Conservation (phyloP, 2,888 invertebrate genomes). For the Cremastinae sp. region DNA sequence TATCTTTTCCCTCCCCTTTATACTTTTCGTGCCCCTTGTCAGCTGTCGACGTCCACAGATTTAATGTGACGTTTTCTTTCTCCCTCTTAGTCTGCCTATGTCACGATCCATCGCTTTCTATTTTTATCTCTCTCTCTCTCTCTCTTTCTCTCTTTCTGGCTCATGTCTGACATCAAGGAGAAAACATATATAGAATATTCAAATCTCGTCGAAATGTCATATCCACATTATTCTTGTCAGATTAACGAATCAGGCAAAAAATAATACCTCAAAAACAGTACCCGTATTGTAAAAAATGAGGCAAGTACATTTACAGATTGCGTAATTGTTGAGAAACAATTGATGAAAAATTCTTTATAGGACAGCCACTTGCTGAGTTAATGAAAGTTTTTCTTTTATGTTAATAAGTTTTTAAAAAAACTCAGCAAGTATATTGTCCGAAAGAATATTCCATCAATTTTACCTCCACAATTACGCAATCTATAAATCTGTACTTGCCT, state of each 20-base stretch:
- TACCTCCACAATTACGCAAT: too few species aligned
- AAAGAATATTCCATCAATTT: too few species aligned
- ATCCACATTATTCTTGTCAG: not conserved
- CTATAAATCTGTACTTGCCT: too few species aligned
- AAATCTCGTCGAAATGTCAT: not conserved
- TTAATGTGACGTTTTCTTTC: slow-evolving; percentile 50
- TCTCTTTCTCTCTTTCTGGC: slow-evolving; percentile 9
- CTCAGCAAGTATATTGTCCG: too few species aligned
- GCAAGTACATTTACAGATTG: too few species aligned
- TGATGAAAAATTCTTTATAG: too few species aligned
- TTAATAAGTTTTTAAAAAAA: too few species aligned
- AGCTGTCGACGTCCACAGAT: slow-evolving; percentile 57
- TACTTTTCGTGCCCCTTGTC: slow-evolving; percentile 47
- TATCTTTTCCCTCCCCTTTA: slow-evolving; percentile 41
- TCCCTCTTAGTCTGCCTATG: not conserved
- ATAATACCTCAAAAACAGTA: too few species aligned
- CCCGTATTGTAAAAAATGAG: too few species aligned
- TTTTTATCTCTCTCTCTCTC: slow-evolving; percentile 4
- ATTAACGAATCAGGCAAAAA: not conserved
- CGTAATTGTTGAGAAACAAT: too few species aligned
- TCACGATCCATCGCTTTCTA: slow-evolving; percentile 1
- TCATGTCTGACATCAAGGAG: slow-evolving; percentile 29
- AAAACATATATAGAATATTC: slow-evolving; percentile 38
- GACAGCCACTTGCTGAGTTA: too few species aligned
- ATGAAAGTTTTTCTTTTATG: too few species aligned